These are phyloP conservation scores for Villa cingulata DNA, from an alignment of 2,888 invertebrate species.

Conservation along the genomic window DNA sequence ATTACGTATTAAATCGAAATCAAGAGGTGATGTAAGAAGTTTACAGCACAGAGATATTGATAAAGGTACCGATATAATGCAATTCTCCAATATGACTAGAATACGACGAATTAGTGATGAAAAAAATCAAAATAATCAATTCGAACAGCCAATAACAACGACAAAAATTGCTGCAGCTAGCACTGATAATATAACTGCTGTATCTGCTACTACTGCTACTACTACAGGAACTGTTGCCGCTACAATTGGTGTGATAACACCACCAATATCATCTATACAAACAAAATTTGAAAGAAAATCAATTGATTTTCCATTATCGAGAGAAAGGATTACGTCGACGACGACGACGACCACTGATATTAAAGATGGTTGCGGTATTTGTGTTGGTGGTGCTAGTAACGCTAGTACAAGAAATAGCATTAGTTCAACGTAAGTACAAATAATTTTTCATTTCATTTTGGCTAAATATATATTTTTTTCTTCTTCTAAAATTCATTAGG, in stretches of 20 bases:
- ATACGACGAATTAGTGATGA: constrained; percentile 35
- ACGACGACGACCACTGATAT: constrained; percentile 16
- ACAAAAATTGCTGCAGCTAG: constrained; percentile 1
- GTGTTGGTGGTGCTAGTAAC: background rate
- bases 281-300: constrained; percentile 29
- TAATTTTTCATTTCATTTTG: no score
- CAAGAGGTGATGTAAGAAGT: constrained; percentile 30
- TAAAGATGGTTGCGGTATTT: constrained; percentile 14
- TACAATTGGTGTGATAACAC: no score
- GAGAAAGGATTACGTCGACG: constrained; percentile 22
- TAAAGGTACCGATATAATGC: constrained; percentile 3
- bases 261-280: constrained; percentile 22
- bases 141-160: constrained; percentile 12
- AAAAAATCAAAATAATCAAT: constrained; percentile 35
- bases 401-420: constrained; percentile 17
- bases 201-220: constrained; percentile 14
- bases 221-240: constrained; percentile 12
- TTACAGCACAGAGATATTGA: constrained; percentile 24
- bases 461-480: no score
- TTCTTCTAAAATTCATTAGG: no score
- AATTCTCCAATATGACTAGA: constrained; percentile 13
- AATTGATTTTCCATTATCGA: constrained; percentile 18
- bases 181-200: constrained; percentile 7
- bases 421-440: constrained; percentile 25
- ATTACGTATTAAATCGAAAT: constrained; percentile 33